These are phyloP conservation scores for Diceros bicornis DNA, from an alignment of 2,797 vertebrate species.

Conservation along the genomic window DNA sequence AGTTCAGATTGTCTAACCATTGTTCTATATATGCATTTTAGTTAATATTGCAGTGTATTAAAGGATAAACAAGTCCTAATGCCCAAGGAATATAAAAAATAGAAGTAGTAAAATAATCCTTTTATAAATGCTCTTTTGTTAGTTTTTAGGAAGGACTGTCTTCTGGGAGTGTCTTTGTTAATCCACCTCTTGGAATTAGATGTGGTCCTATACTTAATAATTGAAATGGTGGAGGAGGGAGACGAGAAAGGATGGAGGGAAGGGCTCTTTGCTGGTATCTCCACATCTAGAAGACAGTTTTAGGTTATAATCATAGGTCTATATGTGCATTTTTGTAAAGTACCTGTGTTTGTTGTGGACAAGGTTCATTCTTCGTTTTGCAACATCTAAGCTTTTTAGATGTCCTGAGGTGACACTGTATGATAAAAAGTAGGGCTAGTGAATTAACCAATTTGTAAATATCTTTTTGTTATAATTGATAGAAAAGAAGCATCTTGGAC, in stretches of 20 bases:
- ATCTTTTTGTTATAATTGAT: neutral
- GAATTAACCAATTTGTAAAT: slow-evolving; percentile 41
- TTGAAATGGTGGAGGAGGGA: neutral
- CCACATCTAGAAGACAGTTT: neutral
- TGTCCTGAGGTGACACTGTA: neutral
- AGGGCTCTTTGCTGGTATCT: neutral
- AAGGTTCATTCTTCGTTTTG: neutral
- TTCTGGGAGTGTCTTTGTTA: slow-evolving; percentile 29
- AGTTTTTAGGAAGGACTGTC: slow-evolving; percentile 39
- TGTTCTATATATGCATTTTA: neutral
- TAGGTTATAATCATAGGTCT: slow-evolving; percentile 6
- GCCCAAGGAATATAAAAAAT: slow-evolving; percentile 15
- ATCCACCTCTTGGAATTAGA: neutral
- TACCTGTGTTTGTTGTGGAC: slow-evolving; percentile 38
- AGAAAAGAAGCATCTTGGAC: slow-evolving; percentile 22
- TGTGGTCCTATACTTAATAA: neutral
- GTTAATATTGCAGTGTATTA: slow-evolving; percentile 1
- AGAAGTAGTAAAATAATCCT: neutral
- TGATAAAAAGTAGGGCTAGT: slow-evolving; percentile 49
- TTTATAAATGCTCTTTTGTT: slow-evolving; percentile 13
- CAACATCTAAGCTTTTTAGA: slow-evolving; percentile 34
- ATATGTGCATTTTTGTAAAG: slow-evolving; percentile 26
- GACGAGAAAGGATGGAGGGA: neutral
- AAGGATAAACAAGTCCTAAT: slow-evolving; percentile 38
- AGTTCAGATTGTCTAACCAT: neutral